Evolutionary conservation across 1,140 invertebrate genomes (phyloP).

Genomic region (Gonatopus flavifemur): DNA sequence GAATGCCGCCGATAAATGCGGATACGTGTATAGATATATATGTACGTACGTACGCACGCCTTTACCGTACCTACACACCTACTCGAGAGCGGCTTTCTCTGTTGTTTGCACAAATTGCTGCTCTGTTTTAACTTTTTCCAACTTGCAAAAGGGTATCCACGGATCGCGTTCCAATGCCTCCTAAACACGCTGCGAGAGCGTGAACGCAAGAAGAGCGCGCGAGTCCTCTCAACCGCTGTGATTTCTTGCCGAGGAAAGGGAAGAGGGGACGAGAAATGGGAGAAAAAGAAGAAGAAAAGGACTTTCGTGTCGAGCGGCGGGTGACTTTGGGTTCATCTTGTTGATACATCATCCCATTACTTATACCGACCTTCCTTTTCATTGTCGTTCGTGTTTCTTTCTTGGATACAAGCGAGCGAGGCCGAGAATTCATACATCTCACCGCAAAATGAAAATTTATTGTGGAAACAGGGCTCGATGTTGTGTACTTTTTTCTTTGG

Average conservation of each 20-base stretch:
- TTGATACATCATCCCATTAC: too few species aligned
- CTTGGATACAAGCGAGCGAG: too few species aligned
- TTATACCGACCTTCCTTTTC: too few species aligned
- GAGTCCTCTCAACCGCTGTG: conserved; percentile 8
- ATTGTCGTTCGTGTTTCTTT: too few species aligned
- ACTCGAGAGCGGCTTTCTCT: conserved; percentile 32
- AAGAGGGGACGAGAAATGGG: background rate
- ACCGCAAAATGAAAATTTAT: too few species aligned
- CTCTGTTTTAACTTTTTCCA: conserved; percentile 34
- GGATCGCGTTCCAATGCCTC: conserved; percentile 38
- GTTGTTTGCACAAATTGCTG: conserved; percentile 43
- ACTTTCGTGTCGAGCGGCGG: too few species aligned
- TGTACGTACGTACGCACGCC: conserved; percentile 13
- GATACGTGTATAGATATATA: conserved; percentile 27
- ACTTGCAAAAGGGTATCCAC: conserved; percentile 14
- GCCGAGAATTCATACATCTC: too few species aligned
- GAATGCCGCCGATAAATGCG: conserved; percentile 26
- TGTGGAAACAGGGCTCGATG: too few species aligned
- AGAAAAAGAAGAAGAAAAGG: background rate
- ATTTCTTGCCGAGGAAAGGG: conserved; percentile 14
- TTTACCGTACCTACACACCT: conserved; percentile 22
- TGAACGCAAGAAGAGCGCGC: conserved; percentile 11
- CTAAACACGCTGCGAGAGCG: conserved; percentile 37
- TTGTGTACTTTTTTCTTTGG: too few species aligned
- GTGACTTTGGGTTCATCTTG: too few species aligned